Base-by-base conservation (phyloP, 2,797 vertebrate genomes). In the Lithobates sylvaticus region DNA sequence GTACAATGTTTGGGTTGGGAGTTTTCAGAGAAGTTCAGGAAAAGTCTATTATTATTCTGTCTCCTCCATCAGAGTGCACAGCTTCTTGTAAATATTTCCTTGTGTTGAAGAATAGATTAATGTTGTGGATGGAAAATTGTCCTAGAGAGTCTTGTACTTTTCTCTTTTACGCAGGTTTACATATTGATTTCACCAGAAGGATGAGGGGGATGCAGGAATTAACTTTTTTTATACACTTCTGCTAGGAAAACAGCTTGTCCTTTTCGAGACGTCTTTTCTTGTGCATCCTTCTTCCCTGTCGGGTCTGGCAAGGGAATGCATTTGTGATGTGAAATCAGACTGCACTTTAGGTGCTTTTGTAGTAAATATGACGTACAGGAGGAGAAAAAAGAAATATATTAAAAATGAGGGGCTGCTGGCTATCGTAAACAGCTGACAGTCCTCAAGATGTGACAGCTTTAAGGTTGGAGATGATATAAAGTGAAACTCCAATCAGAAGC, bases 161-260 rank as follows among this genome's bases (percentile, higher is more conserved):
- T 70, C 77, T 54, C 27, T 50, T 32, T 85, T 80, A 80, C 77
- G 77, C 61, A 85, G 71, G 76, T 80, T 85, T 85, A 75, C 69
- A 80, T 79, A 79, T 85, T 79, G 54, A 85, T 80, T 75, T 80
- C 70, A 75, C 39, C 71, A 79, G 76, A 36, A 80, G 84, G 84
- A 78, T 84, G 83, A 79, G 47, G 76, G 18, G 54, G 75, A 16
- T 67, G 83, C 18, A 29, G 54, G 47, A 39, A 65, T 26, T 47
- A 84, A 75, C 29, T 6, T 76, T 67, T 32, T 80, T 80, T 81
- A 68, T 79, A 36, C 15, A 81, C 15, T 10, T 10, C 8, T 27
- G 12, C 42, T 69, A 50, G 68, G 64, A 50, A 12, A 74, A 76
- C 84, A 86, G 84, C 78, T 86, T 75, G 71, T 86, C 32, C 36